Conservation (phyloP, 2,113 vertebrate species). For the Cervus canadensis region DNA sequence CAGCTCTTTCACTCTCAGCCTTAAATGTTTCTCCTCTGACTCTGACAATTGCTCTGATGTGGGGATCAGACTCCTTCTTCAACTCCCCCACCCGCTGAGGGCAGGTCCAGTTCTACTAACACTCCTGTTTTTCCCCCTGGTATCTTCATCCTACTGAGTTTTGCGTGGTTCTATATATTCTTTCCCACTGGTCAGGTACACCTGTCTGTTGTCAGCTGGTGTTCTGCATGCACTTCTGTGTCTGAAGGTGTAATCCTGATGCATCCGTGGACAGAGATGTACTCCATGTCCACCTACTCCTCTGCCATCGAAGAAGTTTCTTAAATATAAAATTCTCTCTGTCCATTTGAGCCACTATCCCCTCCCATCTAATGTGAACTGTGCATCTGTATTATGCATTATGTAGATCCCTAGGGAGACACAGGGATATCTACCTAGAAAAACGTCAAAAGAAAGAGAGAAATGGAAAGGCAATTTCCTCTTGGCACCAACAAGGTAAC, state of each 20-base stretch:
- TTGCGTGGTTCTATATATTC: background rate
- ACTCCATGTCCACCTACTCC: background rate
- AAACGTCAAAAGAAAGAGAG: background rate
- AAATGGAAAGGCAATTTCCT: background rate
- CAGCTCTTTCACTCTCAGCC: background rate
- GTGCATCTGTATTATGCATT: background rate
- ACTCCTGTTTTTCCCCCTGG: background rate
- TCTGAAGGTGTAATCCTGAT: background rate
- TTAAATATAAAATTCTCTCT: background rate
- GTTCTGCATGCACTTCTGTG: background rate
- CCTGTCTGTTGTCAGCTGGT: background rate
- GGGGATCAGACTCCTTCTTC: too few species aligned
- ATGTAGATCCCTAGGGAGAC: background rate
- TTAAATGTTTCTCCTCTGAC: background rate
- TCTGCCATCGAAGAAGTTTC: background rate
- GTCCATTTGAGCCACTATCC: background rate
- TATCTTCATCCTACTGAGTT: background rate
- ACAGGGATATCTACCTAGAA: background rate
- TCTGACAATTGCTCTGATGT: too few species aligned
- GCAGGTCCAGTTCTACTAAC: background rate
- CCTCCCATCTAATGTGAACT: background rate
- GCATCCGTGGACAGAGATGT: background rate
- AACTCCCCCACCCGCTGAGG: accelerated
- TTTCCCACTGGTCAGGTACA: too few species aligned
- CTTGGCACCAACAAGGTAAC: background rate